Conservation (phyloP, 1,140 invertebrate species). For the Cyrtorhinus lividipennis region DNA sequence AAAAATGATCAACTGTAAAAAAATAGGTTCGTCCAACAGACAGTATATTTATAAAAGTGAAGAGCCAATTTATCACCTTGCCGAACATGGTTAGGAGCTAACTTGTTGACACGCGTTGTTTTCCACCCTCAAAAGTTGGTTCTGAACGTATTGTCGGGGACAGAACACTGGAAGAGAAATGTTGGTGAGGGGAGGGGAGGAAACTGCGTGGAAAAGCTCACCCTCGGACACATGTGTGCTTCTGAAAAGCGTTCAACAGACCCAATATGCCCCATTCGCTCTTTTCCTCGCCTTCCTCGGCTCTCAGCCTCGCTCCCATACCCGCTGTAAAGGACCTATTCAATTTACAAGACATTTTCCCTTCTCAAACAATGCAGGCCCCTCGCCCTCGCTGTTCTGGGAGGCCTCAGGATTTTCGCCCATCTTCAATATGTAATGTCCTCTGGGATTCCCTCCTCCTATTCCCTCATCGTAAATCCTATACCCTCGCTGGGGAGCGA, state of each 20-base stretch:
- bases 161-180: neutral
- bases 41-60: neutral
- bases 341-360: neutral
- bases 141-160: neutral
- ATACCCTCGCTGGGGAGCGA: neutral
- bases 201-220: neutral
- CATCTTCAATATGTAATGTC: neutral
- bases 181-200: no score
- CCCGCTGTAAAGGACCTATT: no score
- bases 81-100: neutral
- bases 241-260: neutral
- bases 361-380: neutral
- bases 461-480: neutral
- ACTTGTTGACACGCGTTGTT: neutral
- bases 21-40: no score
- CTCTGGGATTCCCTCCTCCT: neutral
- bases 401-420: neutral
- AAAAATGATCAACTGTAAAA: no score
- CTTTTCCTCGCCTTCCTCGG: neutral
- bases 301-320: neutral
- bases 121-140: neutral
- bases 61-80: neutral
- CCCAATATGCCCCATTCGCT: neutral
- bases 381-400: no score
- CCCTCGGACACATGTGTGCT: neutral